Percentiles rank a stretch among this genome's conserved stretches.
Conservation (phyloP, 2,888 invertebrate genomes). For the Orgyia antiqua region DNA sequence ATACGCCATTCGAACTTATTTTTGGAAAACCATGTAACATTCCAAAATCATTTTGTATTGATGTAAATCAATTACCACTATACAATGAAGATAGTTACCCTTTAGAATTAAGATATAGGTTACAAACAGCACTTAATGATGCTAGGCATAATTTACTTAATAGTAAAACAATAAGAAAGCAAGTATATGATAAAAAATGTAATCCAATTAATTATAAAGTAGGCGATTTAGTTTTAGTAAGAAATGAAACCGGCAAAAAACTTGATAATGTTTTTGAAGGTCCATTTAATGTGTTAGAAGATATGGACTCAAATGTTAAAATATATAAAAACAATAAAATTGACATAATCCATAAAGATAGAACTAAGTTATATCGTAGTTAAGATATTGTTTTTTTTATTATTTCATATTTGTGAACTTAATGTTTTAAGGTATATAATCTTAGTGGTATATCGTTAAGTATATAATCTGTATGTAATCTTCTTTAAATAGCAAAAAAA, state of each 20-base stretch:
- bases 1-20: slow-evolving; percentile 1
- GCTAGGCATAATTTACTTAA: no score
- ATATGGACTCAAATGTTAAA: background rate
- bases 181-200: background rate
- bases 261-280: background rate
- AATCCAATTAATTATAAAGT: background rate
- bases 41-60: background rate
- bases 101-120: slow-evolving; percentile 3
- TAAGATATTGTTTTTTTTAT: no score
- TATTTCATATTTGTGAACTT: no score
- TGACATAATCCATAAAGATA: background rate
- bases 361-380: no score
- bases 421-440: no score
- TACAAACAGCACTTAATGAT: slow-evolving; percentile 5
- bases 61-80: slow-evolving; percentile 5
- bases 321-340: background rate
- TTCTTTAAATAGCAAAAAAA: no score
- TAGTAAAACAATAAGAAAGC: no score
- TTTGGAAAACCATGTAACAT: slow-evolving; percentile 5
- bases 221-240: slow-evolving; percentile 1
- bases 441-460: no score
- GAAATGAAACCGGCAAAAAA: background rate
- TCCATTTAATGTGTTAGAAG: background rate
- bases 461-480: no score
- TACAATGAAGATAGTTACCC: slow-evolving; percentile 6